phyloP scores from a whole-genome alignment of 2,113 vertebrate genomes.

The Alectura lathami region DNA sequence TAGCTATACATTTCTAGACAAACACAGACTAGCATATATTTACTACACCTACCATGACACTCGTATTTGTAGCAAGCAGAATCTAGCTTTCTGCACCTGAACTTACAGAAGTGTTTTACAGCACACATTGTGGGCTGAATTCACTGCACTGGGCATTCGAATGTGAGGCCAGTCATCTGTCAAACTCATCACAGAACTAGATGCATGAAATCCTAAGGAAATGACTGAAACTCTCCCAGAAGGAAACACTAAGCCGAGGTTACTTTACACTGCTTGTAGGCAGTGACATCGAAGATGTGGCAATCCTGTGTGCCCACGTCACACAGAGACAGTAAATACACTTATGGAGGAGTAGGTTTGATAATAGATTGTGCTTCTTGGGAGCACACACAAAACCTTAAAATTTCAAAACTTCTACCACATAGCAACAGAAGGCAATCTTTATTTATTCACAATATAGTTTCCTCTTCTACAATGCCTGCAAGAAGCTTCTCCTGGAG shows the following conservation, averaged over 20 bases:
- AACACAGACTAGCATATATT: background rate
- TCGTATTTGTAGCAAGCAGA: background rate
- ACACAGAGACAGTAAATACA: background rate
- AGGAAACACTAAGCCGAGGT: background rate
- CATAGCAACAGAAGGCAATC: background rate
- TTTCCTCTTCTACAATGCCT: background rate
- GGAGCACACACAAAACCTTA: background rate
- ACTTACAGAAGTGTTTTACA: background rate
- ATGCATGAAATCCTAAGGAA: background rate
- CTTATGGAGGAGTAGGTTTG: background rate
- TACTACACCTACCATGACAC: background rate
- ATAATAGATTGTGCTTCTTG: background rate
- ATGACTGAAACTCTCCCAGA: background rate
- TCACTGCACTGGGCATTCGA: background rate
- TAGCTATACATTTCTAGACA: background rate
- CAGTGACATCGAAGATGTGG: accelerated
- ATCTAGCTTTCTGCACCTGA: background rate
- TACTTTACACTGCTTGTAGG: background rate
- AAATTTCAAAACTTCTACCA: background rate
- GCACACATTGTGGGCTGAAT: background rate
- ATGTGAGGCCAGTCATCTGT: background rate
- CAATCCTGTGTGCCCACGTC: background rate
- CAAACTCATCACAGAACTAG: background rate
- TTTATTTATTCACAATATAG: background rate
- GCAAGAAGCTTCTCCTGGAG: too few relatives aligned